Base-by-base conservation (phyloP, 35 echinoderm and acorn worm species). In the Stichopus chloronotus region DNA sequence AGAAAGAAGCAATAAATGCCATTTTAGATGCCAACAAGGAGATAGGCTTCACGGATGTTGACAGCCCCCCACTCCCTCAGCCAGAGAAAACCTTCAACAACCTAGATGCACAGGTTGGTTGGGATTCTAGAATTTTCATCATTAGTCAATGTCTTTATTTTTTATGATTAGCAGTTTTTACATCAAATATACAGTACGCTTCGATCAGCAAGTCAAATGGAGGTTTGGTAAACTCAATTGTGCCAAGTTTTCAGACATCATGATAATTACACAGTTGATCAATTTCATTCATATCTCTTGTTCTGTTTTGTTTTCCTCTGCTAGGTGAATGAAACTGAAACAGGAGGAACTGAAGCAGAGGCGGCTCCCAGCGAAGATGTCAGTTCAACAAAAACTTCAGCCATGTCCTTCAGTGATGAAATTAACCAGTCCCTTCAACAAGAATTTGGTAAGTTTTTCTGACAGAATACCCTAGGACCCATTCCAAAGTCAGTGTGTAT, bases 351-450 rank as follows among this genome's bases (percentile, higher is more conserved):
- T 30, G 14, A 57, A 52, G 6, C 19, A 2, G 17, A 24, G 17
- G 69, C 19, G 69, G 22, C 19, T n/a, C 19, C 69, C 6, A 74
- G 6, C 5, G 69, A 52, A 72, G 87, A 89, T 25, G 71, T 61
- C 55, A 89, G 30, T 43, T 89, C 59, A 7, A 71, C 19, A 89
- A 71, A 69, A 43, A 89, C 87, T 43, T 7, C 59, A 4, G 81
- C 77, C 25, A 78, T 92, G 10, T 94, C 94, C 9, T 98, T 95
- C 59, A 90, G 94, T 4, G 94, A 95, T 92, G 97, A 96, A 93
- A 96, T 99, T 12, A 99, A 98, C 59, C 88, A 94, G 52, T 95
- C 94, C 57, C 87, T 95, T 21, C 68, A 92, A 78, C 94, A 98
- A 63, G 96, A 93, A 55, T 74, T 98, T 79, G 92, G 90, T 52